Conservation (phyloP, 2,888 invertebrate genomes). For the Polymixis flavicincta region DNA sequence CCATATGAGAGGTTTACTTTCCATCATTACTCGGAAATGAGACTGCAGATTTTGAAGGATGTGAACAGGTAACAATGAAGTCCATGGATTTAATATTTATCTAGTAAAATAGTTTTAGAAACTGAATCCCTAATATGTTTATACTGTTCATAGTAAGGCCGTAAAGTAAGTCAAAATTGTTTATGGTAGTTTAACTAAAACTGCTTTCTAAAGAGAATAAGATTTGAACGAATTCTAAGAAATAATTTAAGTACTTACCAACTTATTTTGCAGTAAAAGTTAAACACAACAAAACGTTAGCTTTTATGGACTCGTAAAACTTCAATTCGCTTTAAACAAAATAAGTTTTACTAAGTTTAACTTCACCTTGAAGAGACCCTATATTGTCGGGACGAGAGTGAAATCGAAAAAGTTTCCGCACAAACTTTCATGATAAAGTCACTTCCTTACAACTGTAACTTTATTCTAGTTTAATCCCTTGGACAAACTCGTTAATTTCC, state of each 20-base stretch:
- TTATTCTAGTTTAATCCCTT: conserved; percentile 21
- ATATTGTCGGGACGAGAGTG: conserved; percentile 58
- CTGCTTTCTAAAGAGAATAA: neutral
- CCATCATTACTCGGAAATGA: neutral
- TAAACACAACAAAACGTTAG: conserved; percentile 17
- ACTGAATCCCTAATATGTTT: neutral
- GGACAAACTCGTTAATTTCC: conserved; percentile 38
- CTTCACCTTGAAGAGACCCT: conserved; percentile 48
- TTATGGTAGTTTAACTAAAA: neutral
- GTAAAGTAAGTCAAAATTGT: neutral
- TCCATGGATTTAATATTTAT: neutral
- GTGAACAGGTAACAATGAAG: conserved; percentile 35
- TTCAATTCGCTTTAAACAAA: conserved; percentile 54
- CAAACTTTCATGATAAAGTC: conserved; percentile 44
- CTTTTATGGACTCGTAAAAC: conserved; percentile 51
- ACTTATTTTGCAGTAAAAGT: conserved; percentile 37
- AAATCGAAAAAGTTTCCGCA: conserved; percentile 69
- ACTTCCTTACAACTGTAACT: conserved; percentile 49
- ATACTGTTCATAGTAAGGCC: neutral
- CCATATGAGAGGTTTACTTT: neutral
- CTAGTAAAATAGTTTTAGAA: neutral
- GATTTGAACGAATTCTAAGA: conserved; percentile 4
- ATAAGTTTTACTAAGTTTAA: conserved; percentile 54
- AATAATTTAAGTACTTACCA: conserved; percentile 1
- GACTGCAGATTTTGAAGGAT: neutral